Evolutionary conservation across 2,888 invertebrate genomes (phyloP).

Genomic region (Chrysolina americana): DNA sequence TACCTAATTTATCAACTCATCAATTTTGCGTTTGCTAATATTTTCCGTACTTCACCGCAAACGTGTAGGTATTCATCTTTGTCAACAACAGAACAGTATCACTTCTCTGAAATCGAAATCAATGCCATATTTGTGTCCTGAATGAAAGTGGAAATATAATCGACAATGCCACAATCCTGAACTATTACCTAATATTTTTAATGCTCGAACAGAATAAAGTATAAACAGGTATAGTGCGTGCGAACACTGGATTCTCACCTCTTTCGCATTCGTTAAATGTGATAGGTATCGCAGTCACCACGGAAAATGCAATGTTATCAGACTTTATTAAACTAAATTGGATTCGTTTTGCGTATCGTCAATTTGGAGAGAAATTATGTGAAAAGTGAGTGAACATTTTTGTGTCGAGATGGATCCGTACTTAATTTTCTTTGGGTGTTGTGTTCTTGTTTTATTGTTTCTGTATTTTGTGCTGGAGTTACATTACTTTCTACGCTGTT

Average conservation of each 20-base stretch:
- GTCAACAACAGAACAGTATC: not conserved
- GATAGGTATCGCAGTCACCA: not conserved
- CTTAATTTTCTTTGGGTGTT: slow-evolving; percentile 39
- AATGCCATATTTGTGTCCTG: slow-evolving; percentile 7
- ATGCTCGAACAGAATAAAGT: not conserved
- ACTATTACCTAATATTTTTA: not conserved
- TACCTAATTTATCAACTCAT: not conserved
- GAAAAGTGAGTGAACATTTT: not conserved
- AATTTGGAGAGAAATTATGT: not conserved
- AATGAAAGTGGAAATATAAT: not conserved
- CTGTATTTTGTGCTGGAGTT: slow-evolving; percentile 79
- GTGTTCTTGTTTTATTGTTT: slow-evolving; percentile 66
- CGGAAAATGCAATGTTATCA: slow-evolving; percentile 15
- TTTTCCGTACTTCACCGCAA: not conserved
- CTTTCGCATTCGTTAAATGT: not conserved
- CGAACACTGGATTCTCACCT: not conserved
- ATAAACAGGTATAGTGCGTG: not conserved
- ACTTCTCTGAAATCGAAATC: slow-evolving; percentile 2
- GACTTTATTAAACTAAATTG: not conserved
- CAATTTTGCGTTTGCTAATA: slow-evolving; percentile 14
- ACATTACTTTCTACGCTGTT: slow-evolving; percentile 81
- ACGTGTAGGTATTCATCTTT: not conserved
- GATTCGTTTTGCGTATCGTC: not conserved
- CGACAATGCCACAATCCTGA: not conserved
- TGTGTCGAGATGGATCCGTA: slow-evolving; percentile 11